Conservation (phyloP, 2,797 vertebrate species). For the Ibycter americanus region DNA sequence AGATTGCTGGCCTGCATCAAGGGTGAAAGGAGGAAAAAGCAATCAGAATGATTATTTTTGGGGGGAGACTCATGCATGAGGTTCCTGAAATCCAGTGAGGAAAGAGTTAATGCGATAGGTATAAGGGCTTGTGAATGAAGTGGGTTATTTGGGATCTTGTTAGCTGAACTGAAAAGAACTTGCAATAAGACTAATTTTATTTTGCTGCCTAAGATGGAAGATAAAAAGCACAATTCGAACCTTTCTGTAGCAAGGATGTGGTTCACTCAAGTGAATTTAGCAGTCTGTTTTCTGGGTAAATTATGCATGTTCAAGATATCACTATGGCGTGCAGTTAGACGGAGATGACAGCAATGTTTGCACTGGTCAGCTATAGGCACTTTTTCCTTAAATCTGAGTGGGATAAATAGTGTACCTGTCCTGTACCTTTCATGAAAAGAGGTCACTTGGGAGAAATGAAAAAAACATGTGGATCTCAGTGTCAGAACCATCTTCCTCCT, state of each 20-base stretch:
- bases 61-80: not conserved
- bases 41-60: rapidly evolving
- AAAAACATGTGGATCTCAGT: rapidly evolving
- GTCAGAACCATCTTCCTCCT: not conserved
- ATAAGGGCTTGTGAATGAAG: not conserved
- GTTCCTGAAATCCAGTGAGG: not conserved
- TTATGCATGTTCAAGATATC: not conserved
- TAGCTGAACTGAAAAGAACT: not conserved
- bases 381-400: not conserved
- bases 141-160: not conserved
- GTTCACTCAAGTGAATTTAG: not conserved
- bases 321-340: not conserved
- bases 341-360: not conserved
- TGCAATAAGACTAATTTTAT: not conserved
- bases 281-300: not conserved
- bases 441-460: not conserved
- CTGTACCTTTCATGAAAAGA: not conserved
- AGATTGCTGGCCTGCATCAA: not conserved
- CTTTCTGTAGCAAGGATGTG: constrained; percentile 19
- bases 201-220: not conserved
- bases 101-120: not conserved
- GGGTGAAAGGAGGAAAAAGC: not conserved
- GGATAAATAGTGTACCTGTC: not conserved
- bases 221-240: not conserved
- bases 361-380: not conserved